These are phyloP conservation scores for Numenius arquata DNA, from an alignment of 2,113 vertebrate genomes.

Conservation along the genomic window DNA sequence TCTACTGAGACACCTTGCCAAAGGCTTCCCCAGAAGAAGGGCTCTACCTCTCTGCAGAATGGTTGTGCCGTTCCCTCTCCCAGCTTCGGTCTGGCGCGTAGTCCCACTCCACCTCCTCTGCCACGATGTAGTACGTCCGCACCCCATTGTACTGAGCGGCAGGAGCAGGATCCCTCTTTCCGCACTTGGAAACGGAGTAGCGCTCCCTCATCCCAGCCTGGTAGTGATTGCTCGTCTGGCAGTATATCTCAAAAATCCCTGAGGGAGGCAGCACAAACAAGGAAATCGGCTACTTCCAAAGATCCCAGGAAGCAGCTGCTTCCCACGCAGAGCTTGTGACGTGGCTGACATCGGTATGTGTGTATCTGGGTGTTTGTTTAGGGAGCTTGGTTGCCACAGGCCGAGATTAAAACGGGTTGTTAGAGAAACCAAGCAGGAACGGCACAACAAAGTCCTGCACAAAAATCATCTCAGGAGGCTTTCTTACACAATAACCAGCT, in stretches of 20 bases:
- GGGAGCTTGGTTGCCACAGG: background rate
- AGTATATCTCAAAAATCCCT: conserved; percentile 78
- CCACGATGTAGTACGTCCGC: conserved; percentile 68
- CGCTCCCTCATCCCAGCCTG: conserved; percentile 73
- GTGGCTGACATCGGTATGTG: background rate
- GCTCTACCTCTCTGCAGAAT: conserved; percentile 68
- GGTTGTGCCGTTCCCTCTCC: conserved; percentile 71
- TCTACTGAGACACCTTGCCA: background rate
- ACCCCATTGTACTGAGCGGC: background rate
- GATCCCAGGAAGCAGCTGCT: background rate
- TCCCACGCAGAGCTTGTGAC: background rate
- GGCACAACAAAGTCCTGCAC: background rate
- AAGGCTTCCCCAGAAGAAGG: background rate
- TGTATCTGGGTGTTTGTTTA: background rate
- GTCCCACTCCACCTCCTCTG: conserved; percentile 76
- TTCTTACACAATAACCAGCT: background rate
- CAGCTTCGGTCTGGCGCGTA: conserved; percentile 71
- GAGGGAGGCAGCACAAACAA: background rate
- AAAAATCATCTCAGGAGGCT: background rate
- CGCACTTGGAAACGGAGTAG: conserved; percentile 69
- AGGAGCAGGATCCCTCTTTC: background rate
- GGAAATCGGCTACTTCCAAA: background rate
- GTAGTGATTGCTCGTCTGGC: conserved; percentile 72
- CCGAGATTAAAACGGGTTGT: background rate
- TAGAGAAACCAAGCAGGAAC: background rate